phyloP scores from a whole-genome alignment of 2,888 invertebrate genomes.

The Leptarthrus brevirostris region DNA sequence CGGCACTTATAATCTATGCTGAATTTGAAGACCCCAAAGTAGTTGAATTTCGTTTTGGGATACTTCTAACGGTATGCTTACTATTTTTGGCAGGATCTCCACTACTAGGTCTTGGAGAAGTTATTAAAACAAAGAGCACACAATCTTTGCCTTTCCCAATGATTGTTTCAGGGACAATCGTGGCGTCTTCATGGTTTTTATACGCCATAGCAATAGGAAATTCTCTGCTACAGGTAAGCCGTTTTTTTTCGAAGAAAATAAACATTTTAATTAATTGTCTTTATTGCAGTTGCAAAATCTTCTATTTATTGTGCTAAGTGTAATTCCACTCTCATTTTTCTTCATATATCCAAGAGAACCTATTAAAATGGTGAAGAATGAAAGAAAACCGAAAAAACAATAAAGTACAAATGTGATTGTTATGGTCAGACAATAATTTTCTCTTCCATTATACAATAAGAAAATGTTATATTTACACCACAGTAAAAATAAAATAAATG shows the following conservation, averaged over 20 bases:
- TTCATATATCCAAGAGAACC: constrained; percentile 75
- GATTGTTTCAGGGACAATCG: constrained; percentile 83
- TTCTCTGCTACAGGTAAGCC: constrained; percentile 61
- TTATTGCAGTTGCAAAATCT: constrained; percentile 77
- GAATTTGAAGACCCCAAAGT: constrained; percentile 73
- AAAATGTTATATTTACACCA: too few species aligned
- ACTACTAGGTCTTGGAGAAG: constrained; percentile 75
- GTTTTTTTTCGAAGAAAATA: background rate
- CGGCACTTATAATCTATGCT: constrained; percentile 74
- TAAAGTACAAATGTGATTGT: background rate
- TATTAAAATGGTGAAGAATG: background rate
- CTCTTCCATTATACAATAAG: too few species aligned
- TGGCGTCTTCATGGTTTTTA: constrained; percentile 67
- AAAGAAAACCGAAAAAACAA: constrained; percentile 3
- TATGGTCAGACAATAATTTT: too few species aligned
- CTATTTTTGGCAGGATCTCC: constrained; percentile 78
- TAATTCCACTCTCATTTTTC: constrained; percentile 76
- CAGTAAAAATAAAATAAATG: too few species aligned
- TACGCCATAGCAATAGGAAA: constrained; percentile 65
- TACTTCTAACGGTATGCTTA: constrained; percentile 77
- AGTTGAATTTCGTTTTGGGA: constrained; percentile 77
- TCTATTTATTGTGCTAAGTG: constrained; percentile 73
- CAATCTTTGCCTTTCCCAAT: constrained; percentile 89
- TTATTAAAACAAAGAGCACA: constrained; percentile 84
- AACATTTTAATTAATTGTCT: background rate